A percentile compares a stretch with the other conserved stretches of the same genome.
Conservation (phyloP, 2,888 invertebrate species). For the Kuschelorhynchus macadamiae region DNA sequence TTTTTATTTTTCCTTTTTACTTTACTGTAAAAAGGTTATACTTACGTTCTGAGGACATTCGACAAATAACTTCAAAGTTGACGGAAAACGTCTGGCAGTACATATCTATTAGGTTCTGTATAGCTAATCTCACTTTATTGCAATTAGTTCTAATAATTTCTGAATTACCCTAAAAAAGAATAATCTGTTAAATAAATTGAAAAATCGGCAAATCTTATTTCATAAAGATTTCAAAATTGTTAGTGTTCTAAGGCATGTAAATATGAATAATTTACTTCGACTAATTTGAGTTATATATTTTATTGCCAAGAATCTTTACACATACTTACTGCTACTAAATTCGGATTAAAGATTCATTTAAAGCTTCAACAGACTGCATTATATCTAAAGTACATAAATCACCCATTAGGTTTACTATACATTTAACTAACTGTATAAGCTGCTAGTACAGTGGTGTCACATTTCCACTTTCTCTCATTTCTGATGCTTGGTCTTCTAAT, state of each 20-base stretch:
- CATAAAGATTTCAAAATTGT: too few species aligned
- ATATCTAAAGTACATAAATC: constrained; percentile 92
- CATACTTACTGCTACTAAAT: too few species aligned
- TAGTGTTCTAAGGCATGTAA: too few species aligned
- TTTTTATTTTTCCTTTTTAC: too few species aligned
- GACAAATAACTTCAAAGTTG: constrained; percentile 79
- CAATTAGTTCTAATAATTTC: constrained; percentile 77
- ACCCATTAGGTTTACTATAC: constrained; percentile 90
- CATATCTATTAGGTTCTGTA: constrained; percentile 86
- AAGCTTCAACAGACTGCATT: constrained; percentile 76
- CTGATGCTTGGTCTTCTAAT: constrained; percentile 77
- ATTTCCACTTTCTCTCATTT: constrained; percentile 66
- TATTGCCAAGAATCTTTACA: too few species aligned
- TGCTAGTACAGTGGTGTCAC: too few species aligned
- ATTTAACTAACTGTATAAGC: constrained; percentile 92
- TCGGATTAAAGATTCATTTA: constrained; percentile 60
- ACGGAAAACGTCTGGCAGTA: constrained; percentile 89
- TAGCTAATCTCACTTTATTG: constrained; percentile 82
- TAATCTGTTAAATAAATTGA: too few species aligned
- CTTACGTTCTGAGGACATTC: constrained; percentile 63
- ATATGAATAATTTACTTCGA: too few species aligned
- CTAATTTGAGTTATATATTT: too few species aligned
- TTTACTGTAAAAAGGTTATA: constrained; percentile 36
- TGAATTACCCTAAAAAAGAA: constrained; percentile 62
- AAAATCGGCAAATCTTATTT: too few species aligned